Conservation (phyloP, 2,797 vertebrate genomes). For the Austrolebias charrua region DNA sequence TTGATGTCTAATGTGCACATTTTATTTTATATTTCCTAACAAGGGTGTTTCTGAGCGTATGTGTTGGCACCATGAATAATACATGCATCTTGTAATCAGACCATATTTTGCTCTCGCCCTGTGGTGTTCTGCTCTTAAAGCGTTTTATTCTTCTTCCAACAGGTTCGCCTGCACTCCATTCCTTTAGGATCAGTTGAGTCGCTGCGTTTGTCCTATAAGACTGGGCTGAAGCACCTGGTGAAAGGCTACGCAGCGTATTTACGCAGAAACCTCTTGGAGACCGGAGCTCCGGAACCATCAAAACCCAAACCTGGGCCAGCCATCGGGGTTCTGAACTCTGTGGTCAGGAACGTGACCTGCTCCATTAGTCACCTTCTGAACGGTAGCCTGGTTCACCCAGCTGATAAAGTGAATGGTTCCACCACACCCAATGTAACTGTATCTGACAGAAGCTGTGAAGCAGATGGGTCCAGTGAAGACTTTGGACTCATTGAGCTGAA, state of each 20-base stretch:
- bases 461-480: background rate
- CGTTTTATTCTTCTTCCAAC: conserved; percentile 8
- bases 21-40: too few species aligned
- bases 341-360: conserved; percentile 14
- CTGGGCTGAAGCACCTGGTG: conserved; percentile 37
- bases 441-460: conserved; percentile 11
- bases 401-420: conserved; percentile 12
- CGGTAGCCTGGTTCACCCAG: background rate
- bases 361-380: conserved; percentile 15
- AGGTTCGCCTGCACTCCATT: conserved; percentile 68
- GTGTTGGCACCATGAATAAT: too few species aligned
- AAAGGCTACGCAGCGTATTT: conserved; percentile 61
- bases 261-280: conserved; percentile 55
- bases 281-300: conserved; percentile 10
- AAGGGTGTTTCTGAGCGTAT: too few species aligned
- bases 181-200: conserved; percentile 62
- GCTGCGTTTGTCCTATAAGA: conserved; percentile 61
- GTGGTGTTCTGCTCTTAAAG: background rate
- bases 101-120: too few species aligned
- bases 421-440: background rate
- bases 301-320: background rate
- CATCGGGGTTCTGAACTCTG: background rate
- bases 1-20: too few species aligned
- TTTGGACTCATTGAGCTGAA: conserved; percentile 5
- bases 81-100: too few species aligned